phyloP scores from a whole-genome alignment of 2,113 vertebrate genomes.

The Pimephales promelas region DNA sequence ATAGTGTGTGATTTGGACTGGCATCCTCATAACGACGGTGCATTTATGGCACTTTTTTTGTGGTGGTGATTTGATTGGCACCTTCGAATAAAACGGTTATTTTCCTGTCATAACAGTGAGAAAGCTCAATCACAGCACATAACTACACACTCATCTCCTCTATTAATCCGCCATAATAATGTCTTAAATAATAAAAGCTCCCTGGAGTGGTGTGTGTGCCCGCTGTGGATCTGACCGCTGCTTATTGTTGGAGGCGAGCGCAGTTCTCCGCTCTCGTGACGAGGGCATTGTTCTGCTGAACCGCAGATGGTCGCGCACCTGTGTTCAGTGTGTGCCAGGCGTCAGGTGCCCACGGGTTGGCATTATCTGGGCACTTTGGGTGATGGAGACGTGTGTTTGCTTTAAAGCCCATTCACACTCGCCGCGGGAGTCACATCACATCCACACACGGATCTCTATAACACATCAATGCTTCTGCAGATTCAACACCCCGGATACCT shows the following conservation, averaged over 20 bases:
- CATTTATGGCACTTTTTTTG: neutral
- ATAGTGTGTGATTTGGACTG: neutral
- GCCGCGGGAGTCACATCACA: slow-evolving; percentile 24
- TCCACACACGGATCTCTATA: neutral
- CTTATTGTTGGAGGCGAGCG: slow-evolving; percentile 45
- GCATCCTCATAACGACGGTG: no score
- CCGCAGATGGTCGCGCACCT: slow-evolving; percentile 59
- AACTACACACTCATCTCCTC: slow-evolving; percentile 46
- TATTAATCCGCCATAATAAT: slow-evolving; percentile 45
- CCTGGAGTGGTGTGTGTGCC: neutral
- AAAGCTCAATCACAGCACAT: slow-evolving; percentile 34
- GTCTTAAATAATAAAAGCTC: slow-evolving; percentile 31
- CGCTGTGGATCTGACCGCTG: slow-evolving; percentile 6
- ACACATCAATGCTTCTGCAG: neutral
- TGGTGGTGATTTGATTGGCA: slow-evolving; percentile 37
- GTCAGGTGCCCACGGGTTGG: slow-evolving; percentile 47
- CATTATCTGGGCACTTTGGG: slow-evolving; percentile 43
- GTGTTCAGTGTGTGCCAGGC: slow-evolving; percentile 44
- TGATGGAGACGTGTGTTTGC: slow-evolving; percentile 37
- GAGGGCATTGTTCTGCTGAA: slow-evolving; percentile 45
- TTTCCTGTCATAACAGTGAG: slow-evolving; percentile 27
- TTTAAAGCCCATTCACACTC: slow-evolving; percentile 46
- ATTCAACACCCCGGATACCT: neutral
- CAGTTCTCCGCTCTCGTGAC: slow-evolving; percentile 41
- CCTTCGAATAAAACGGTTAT: slow-evolving; percentile 18